Evolutionary conservation across 2,113 vertebrate species (phyloP).

Genomic region (Tragelaphus buxtoni): DNA sequence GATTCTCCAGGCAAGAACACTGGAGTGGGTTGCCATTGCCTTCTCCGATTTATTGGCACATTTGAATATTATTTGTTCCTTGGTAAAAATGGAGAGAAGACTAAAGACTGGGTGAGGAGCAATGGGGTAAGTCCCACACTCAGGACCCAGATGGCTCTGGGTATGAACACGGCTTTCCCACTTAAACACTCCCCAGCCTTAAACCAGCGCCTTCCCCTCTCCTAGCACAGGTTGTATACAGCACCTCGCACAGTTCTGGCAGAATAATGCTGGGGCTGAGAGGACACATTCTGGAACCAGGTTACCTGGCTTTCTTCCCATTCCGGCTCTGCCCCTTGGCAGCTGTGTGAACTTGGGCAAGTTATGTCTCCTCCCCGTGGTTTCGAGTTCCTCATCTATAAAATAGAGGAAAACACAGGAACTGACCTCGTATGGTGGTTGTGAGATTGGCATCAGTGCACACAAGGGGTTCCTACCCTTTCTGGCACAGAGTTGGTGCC

Average conservation of each 20-base stretch:
- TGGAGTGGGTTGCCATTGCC: too few species aligned
- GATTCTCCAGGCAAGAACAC: too few species aligned
- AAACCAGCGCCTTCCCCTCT: neutral
- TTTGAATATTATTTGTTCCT: neutral
- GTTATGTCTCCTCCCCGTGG: neutral
- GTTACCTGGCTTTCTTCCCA: neutral
- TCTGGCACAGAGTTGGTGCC: neutral
- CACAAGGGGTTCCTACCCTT: neutral
- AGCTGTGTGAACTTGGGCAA: neutral
- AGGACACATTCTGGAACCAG: neutral
- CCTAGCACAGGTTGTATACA: neutral
- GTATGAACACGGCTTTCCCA: neutral
- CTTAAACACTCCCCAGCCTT: neutral
- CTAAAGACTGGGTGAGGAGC: neutral
- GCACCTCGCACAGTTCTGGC: neutral
- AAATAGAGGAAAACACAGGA: neutral
- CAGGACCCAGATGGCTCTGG: neutral
- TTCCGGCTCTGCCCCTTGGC: neutral
- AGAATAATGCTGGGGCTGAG: neutral
- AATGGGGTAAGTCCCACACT: neutral
- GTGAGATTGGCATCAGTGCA: neutral
- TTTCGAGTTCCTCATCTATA: neutral
- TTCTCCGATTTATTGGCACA: neutral
- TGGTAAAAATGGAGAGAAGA: neutral
- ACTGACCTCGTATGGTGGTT: neutral